Evolutionary conservation across 2,797 vertebrate species (phyloP), one percentile per base, ranked within the genome.

Genomic region (Sebastes taczanowskii): DNA sequence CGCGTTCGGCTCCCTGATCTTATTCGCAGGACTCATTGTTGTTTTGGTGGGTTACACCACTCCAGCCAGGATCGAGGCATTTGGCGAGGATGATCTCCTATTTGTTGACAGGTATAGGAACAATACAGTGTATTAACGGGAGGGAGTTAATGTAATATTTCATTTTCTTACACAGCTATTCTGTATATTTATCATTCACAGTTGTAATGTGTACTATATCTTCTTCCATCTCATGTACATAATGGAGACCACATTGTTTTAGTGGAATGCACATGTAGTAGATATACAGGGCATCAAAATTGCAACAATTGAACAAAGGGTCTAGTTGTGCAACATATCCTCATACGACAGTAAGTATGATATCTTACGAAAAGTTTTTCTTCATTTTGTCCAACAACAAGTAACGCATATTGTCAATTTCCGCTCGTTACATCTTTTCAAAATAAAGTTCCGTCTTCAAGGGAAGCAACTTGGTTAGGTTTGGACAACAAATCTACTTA

Each of bases 71-170:
- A 98, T 98, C 0, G 99, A 99, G 94, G 97, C 97, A 9, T 98
- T 99, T 35, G 98, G 98, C 0, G 97, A 97, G 80, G 97, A 98
- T 56, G 97, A 98, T 94, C 97, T 99, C 59, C 93, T 99, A 22
- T 97, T 99, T 71, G 97, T 99, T 59, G 99, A 99, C 89, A 95
- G 96, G 94, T 95, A 88, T 1, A 52, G 2, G 10, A 75, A 66
- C 1, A 29, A n/a, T 27, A 27, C 20, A 49, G 14, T 29, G 1
- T 18, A 46, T 22, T 30, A 35, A 27, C 18, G 10, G 7, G 20
- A 66, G 13, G 18, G 5, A 38, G 13, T 23, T 11, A 0, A 34
- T 66, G 22, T 30, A 23, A 55, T 34, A 2, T 29, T 56, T 32
- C 0, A 66, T 30, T 46, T 46, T 58, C 2, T 34, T 35, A 18